Base-by-base conservation (phyloP, 2,888 invertebrate genomes). In the Drosophila gaucha region DNA sequence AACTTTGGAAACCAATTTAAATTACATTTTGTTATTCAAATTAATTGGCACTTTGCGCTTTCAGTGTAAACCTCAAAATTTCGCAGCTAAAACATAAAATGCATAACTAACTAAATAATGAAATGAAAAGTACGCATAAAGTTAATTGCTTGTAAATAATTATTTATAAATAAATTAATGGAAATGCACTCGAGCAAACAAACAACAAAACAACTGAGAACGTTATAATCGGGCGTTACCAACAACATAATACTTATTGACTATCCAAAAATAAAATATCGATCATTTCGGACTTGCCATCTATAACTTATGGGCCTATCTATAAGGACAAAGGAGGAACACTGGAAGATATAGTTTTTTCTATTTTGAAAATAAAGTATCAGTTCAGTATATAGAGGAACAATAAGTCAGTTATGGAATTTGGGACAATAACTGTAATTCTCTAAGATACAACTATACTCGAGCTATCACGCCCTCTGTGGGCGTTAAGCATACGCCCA, bases 101-200 rank as follows among this genome's bases (percentile, higher is more conserved):
- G 35, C 38, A 36, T 24, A 39, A 41, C 60, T 60, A 66, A 80
- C 70, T 59, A 68, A 80, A 72, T 71, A 71, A 79, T 49, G 50
- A 33, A 65, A 78, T 62, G 60, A 60, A 66, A 69, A 72, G 36
- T 44, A 54, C 36, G 67, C 66, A 52, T 58, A 74, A 66, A 78
- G 78, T 74, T 79, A 84, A 80, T 85, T 80, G 85, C 85, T 75
- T 86, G 85, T 79, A 85, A 86, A 86, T 85, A 84, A 84, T 84
- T 78, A 80, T 79, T 71, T 70, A 74, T 76, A 76, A 79, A 78
- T 75, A 72, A 74, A 74, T 74, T 65, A 75, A 82, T 71, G 54
- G 38, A 47, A 75, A 65, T 60, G 59, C 72, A 79, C 74, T 86
- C 69, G 35, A 71, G 67, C 56, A 65, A 69, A 67, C 47, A 56